A percentile compares a stretch with the other conserved stretches of the same genome.
Conservation (phyloP, 1,140 invertebrate species). For the Saccostrea echinata region DNA sequence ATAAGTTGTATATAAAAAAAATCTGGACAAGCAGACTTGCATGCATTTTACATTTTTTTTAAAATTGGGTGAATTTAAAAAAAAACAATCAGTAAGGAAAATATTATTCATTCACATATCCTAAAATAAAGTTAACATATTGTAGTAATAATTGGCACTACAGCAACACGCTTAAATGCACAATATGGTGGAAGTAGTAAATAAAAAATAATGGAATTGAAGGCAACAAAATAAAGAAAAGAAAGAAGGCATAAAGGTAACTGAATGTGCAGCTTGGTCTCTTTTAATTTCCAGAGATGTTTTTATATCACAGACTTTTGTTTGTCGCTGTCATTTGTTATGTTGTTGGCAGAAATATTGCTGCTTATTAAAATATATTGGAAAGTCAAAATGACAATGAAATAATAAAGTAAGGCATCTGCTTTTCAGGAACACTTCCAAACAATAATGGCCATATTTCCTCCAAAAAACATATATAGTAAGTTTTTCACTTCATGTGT, state of each 20-base stretch:
- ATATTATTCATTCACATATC: no score
- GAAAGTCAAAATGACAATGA: slow-evolving; percentile 15
- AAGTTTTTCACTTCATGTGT: slow-evolving; percentile 94
- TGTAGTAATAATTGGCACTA: background rate
- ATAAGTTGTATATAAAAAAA: slow-evolving; percentile 11
- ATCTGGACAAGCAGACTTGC: slow-evolving; percentile 42
- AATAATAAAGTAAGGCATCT: background rate
- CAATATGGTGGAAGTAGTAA: background rate
- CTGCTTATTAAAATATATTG: background rate
- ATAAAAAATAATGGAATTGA: background rate
- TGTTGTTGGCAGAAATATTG: background rate
- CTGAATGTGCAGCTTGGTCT: background rate
- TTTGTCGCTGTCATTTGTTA: background rate
- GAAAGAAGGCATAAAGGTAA: slow-evolving; percentile 5
- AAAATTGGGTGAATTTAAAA: background rate
- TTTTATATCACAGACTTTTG: background rate
- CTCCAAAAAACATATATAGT: slow-evolving; percentile 95
- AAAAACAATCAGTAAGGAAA: no score
- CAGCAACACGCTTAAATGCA: background rate
- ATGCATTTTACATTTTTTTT: background rate
- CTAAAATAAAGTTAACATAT: background rate
- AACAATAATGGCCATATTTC: slow-evolving; percentile 92
- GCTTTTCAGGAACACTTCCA: slow-evolving; percentile 89
- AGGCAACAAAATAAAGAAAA: slow-evolving; percentile 15
- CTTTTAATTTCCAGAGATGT: background rate